Evolutionary conservation across 1,140 invertebrate species (phyloP).

Genomic region (Drosophila mojavensis): DNA sequence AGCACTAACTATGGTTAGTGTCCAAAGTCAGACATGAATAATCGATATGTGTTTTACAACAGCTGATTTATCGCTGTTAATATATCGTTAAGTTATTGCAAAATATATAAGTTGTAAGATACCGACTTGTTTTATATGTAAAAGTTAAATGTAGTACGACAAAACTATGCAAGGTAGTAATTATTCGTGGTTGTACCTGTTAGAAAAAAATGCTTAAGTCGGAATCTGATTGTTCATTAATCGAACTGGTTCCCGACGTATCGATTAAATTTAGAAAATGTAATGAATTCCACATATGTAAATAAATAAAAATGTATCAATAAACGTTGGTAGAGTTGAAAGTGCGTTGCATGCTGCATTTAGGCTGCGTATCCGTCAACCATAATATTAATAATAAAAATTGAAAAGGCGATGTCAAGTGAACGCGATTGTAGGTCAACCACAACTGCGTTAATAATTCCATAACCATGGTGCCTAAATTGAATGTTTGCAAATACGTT

Average conservation of each 20-base stretch:
- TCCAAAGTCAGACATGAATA: too few species aligned
- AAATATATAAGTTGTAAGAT: too few species aligned
- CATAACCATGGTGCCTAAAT: neutral
- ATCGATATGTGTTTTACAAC: neutral
- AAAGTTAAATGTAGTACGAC: neutral
- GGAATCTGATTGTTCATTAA: neutral
- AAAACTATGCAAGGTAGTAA: neutral
- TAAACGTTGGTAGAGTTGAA: neutral
- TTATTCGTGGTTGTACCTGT: neutral
- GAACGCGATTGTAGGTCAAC: constrained; percentile 32
- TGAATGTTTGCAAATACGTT: neutral
- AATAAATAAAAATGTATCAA: neutral
- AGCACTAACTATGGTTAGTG: too few species aligned
- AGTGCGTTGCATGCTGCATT: too few species aligned
- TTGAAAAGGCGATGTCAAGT: neutral
- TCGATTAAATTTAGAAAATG: neutral
- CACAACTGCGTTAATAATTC: neutral
- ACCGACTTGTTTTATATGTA: too few species aligned
- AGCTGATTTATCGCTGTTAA: too few species aligned
- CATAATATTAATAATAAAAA: neutral
- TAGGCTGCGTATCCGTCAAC: neutral
- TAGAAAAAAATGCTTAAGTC: neutral
- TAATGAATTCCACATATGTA: neutral
- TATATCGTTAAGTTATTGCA: too few species aligned
- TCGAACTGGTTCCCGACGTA: neutral